Conservation (phyloP, 2,797 vertebrate species). For the Coranthus polyacanthus region DNA sequence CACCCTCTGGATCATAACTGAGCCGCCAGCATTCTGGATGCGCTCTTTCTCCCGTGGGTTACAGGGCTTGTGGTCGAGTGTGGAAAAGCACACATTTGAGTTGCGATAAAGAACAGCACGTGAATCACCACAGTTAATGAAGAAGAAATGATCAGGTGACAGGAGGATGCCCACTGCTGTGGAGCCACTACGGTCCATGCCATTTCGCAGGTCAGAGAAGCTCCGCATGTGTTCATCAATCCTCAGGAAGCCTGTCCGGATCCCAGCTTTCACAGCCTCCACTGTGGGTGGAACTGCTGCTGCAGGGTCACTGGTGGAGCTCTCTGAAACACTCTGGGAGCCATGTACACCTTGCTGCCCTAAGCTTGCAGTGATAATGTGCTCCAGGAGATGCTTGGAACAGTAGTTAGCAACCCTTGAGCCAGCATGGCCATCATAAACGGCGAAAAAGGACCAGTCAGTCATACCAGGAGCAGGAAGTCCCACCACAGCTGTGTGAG, state of each 20-base stretch:
- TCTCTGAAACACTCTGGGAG: slow-evolving; percentile 49
- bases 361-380: slow-evolving; percentile 91
- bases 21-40: slow-evolving; percentile 99
- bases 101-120: slow-evolving; percentile 94
- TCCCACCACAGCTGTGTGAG: slow-evolving; percentile 95
- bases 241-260: slow-evolving; percentile 96
- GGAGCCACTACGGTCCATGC: slow-evolving; percentile 98
- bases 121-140: slow-evolving; percentile 99
- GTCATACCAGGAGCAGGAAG: slow-evolving; percentile 92
- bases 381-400: slow-evolving; percentile 95
- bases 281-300: slow-evolving; percentile 84
- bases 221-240: slow-evolving; percentile 99
- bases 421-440: slow-evolving; percentile 98
- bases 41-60: slow-evolving; percentile 97
- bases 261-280: slow-evolving; percentile 93
- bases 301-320: slow-evolving; percentile 52
- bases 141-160: slow-evolving; percentile 94
- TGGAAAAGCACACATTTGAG: slow-evolving; percentile 95
- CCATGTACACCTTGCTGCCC: slow-evolving; percentile 45
- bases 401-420: slow-evolving; percentile 98
- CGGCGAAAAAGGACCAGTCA: slow-evolving; percentile 98
- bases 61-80: slow-evolving; percentile 98
- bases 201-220: slow-evolving; percentile 97
- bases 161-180: slow-evolving; percentile 97
- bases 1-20: slow-evolving; percentile 98